Evolutionary conservation across 2,888 invertebrate species (phyloP).

Genomic region (Pollenia angustigena): DNA sequence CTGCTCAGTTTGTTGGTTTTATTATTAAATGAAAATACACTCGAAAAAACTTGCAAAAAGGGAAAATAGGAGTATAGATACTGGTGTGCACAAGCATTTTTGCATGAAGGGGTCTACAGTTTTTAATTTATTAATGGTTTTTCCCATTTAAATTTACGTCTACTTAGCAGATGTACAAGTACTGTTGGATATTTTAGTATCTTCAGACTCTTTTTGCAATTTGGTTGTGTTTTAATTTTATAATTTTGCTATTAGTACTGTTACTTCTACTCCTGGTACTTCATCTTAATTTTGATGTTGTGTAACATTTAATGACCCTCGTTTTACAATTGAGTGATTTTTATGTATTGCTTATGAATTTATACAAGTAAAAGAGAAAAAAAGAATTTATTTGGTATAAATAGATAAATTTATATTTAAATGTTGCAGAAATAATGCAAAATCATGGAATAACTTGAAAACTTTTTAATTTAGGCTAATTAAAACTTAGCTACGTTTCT

Average conservation of each 20-base stretch:
- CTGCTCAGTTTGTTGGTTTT: conserved; percentile 25
- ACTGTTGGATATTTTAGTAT: conserved; percentile 3
- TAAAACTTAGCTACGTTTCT: no score
- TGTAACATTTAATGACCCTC: conserved; percentile 72
- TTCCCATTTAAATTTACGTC: conserved; percentile 24
- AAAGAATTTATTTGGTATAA: conserved; percentile 30
- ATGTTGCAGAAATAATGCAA: conserved; percentile 56
- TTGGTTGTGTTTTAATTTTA: conserved; percentile 16
- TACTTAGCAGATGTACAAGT: conserved; percentile 19
- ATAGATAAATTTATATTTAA: conserved; percentile 56
- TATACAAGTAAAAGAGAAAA: background rate
- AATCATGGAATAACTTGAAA: conserved; percentile 15
- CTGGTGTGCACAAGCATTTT: conserved; percentile 5
- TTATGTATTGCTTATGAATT: conserved; percentile 62
- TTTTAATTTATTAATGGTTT: conserved; percentile 61
- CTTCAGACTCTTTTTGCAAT: background rate
- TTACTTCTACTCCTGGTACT: conserved; percentile 5
- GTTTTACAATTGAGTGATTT: conserved; percentile 72
- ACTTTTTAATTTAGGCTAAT: conserved; percentile 14
- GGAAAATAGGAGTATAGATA: background rate
- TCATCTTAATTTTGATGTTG: conserved; percentile 68
- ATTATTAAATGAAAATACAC: conserved; percentile 29
- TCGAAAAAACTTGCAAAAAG: background rate
- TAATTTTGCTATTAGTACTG: conserved; percentile 13
- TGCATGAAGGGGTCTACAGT: conserved; percentile 4